phyloP scores from a whole-genome alignment of 1,140 invertebrate species.

The Oedothorax gibbosus region DNA sequence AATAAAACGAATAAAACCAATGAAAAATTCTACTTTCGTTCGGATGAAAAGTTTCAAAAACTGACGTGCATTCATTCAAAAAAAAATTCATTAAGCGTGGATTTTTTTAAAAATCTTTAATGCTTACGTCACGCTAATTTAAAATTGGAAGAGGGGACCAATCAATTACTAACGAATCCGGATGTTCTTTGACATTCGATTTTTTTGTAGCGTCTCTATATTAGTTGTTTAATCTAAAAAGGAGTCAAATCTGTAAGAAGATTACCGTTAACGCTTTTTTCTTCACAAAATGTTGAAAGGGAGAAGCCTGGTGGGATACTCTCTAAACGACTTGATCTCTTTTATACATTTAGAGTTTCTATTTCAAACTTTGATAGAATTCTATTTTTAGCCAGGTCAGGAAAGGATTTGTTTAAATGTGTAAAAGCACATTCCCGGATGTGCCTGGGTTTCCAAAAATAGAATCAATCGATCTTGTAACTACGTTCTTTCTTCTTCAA shows the following conservation, averaged over 20 bases:
- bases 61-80: constrained; percentile 20
- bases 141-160: neutral
- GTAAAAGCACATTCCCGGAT: constrained; percentile 51
- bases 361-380: neutral
- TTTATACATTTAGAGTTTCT: neutral
- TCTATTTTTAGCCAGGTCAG: constrained; percentile 45
- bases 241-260: too few species aligned
- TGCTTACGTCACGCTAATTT: neutral
- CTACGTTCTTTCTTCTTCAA: constrained; percentile 48
- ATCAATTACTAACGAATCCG: neutral
- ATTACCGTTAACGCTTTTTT: too few species aligned
- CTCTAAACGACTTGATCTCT: too few species aligned
- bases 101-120: constrained; percentile 3
- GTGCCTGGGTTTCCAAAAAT: constrained; percentile 46
- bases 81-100: constrained; percentile 1
- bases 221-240: too few species aligned
- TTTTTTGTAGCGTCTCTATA: too few species aligned
- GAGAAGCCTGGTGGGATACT: too few species aligned
- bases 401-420: constrained; percentile 42
- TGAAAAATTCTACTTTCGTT: constrained; percentile 11
- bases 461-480: constrained; percentile 54
- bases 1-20: neutral
- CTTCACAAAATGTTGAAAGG: too few species aligned
- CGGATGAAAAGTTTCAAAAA: neutral
- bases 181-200: too few species aligned